Evolutionary conservation across 2,888 invertebrate genomes (phyloP).

Genomic region (Conomelus anceps): DNA sequence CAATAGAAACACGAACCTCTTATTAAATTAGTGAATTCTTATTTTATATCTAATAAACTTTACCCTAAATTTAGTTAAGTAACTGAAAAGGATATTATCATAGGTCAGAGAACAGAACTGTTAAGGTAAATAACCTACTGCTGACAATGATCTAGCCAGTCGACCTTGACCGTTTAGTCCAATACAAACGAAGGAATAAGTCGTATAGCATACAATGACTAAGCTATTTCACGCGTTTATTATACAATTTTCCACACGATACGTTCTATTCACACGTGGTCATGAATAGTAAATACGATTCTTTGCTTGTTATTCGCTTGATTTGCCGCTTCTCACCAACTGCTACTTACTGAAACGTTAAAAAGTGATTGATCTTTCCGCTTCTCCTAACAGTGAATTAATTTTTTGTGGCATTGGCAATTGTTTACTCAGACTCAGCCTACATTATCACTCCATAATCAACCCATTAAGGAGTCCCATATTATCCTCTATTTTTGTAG

Average conservation of each 20-base stretch:
- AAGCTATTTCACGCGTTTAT: not conserved
- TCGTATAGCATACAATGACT: not conserved
- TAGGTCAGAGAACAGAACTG: too few relatives aligned
- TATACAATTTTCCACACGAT: not conserved
- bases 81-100: too few relatives aligned
- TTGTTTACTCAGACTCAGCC: not conserved
- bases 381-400: not conserved
- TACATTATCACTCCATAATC: not conserved
- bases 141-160: not conserved
- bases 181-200: not conserved
- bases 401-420: not conserved
- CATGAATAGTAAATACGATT: not conserved
- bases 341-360: not conserved
- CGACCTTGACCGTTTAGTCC: not conserved
- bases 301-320: not conserved
- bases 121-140: not conserved
- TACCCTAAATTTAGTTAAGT: too few relatives aligned
- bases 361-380: not conserved
- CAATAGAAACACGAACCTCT: too few relatives aligned
- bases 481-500: too few relatives aligned
- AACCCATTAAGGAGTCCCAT: too few relatives aligned
- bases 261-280: not conserved
- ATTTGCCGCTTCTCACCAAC: not conserved
- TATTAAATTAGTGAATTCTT: too few relatives aligned
- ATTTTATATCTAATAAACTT: too few relatives aligned